Evolutionary conservation across 2,888 invertebrate genomes (phyloP), one percentile per base, ranked within the genome.

Genomic region (Drosophila diplacantha): DNA sequence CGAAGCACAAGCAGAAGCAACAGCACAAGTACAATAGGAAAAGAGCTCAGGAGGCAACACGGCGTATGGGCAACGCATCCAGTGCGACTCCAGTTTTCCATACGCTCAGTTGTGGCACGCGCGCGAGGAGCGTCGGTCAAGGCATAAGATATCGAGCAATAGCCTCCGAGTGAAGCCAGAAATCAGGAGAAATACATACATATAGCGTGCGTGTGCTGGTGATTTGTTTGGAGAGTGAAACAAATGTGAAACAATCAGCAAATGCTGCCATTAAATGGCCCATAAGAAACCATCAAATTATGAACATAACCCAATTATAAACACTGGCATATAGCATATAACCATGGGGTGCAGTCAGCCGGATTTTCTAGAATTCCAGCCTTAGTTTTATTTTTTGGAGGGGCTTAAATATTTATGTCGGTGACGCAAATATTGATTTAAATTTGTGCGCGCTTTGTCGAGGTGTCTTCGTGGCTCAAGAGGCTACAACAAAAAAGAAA

Each of bases 11-110:
- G 61, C 39, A 73, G 66, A 77, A 77, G 78, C 78, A 75, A 78
- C 75, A 75, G 75, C 43, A 77, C 77, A 72, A 74, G 62, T 74
- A 74, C 75, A 66, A 59, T 37, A 64, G 46, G 52, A 38, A 66
- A 66, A 44, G 41, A 63, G 62, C 60, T 72, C 60, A 60, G 67
- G 67, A 71, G 67, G 81, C 74, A 76, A 79, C 57, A 79, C 74
- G 76, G 76, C 78, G 78, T 81, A 78, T 78, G 71, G 66, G 81
- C 69, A 73, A 79, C 60, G 75, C 62, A 75, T 80, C 68, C 81
- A 78, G 81, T 78, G 52, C 71, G 69, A 74, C 78, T 78, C 75
- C 79, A 78, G 78, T 74, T 81, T 76, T 72, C 63, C 74, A 69
- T 51, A 69, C 76, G 81, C 58, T 49, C 71, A 76, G 73, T 78